Evolutionary conservation across 1,140 invertebrate genomes (phyloP).

Genomic region (Trigoniulus corallinus): DNA sequence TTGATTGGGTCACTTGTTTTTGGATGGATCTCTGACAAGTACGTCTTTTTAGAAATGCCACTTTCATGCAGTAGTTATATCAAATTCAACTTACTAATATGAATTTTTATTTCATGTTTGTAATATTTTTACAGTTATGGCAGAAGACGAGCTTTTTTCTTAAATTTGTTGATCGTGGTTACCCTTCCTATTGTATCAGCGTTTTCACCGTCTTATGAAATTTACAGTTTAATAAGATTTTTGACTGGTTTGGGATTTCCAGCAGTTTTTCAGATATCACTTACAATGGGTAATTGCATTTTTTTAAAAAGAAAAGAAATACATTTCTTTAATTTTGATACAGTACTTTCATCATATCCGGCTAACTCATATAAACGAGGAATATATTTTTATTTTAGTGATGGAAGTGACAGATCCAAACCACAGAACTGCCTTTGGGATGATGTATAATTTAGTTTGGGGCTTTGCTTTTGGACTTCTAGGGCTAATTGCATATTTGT

Average conservation of each 20-base stretch:
- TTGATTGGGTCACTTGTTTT: conserved; percentile 51
- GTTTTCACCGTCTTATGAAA: conserved; percentile 44
- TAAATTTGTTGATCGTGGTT: no score
- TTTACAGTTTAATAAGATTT: conserved; percentile 55
- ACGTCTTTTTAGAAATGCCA: no score
- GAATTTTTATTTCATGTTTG: no score
- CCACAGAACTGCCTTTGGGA: conserved; percentile 75
- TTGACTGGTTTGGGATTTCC: conserved; percentile 77
- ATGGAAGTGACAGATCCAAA: conserved; percentile 77
- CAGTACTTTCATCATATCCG: no score
- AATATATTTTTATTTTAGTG: no score
- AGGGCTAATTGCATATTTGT: neutral
- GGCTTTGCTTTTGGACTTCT: conserved; percentile 65
- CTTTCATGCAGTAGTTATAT: no score
- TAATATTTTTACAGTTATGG: no score
- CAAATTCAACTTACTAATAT: no score
- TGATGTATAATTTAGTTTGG: conserved; percentile 77
- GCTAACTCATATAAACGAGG: no score
- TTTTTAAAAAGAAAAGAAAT: neutral
- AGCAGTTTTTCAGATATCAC: conserved; percentile 85
- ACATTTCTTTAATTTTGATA: neutral
- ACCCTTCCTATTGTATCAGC: conserved; percentile 17
- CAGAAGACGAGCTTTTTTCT: no score
- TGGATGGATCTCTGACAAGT: conserved; percentile 44
- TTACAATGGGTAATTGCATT: conserved; percentile 58